Evolutionary conservation across 2,888 invertebrate genomes (phyloP).

Genomic region (Cinara cedri): DNA sequence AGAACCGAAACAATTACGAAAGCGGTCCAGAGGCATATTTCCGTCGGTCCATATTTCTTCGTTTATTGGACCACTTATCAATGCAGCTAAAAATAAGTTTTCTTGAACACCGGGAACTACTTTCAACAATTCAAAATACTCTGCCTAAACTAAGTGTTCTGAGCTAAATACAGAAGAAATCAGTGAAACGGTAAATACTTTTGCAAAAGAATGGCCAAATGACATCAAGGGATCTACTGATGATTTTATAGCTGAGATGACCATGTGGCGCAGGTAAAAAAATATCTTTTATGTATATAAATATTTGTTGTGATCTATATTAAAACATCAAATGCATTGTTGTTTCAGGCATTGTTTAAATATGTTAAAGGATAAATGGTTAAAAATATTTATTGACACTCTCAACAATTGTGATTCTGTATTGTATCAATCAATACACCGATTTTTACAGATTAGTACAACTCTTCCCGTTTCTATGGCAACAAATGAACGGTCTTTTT

Average conservation of each 20-base stretch:
- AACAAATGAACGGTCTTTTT: not conserved
- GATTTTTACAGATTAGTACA: not conserved
- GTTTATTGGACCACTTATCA: not conserved
- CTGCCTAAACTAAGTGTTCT: conserved; percentile 11
- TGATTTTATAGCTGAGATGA: conserved; percentile 24
- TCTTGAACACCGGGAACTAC: conserved; percentile 16
- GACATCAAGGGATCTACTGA: conserved; percentile 26
- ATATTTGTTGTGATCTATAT: not conserved
- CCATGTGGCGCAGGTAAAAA: not conserved
- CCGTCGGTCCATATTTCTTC: not conserved
- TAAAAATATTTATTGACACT: not conserved
- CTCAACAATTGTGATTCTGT: not conserved
- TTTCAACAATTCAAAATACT: conserved; percentile 31
- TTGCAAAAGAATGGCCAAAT: conserved; percentile 22
- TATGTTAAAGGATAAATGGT: not conserved
- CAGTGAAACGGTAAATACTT: not conserved
- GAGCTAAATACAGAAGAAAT: conserved; percentile 16
- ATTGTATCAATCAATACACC: not conserved
- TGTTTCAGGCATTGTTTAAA: not conserved
- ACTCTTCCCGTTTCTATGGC: conserved; percentile 3
- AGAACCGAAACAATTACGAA: not conserved
- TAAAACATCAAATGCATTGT: conserved; percentile 14
- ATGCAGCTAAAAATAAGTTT: conserved; percentile 9
- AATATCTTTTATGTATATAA: not conserved
- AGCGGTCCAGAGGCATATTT: conserved; percentile 5